Evolutionary conservation across 2,888 invertebrate species (phyloP).

Genomic region (Rhingia campestris): DNA sequence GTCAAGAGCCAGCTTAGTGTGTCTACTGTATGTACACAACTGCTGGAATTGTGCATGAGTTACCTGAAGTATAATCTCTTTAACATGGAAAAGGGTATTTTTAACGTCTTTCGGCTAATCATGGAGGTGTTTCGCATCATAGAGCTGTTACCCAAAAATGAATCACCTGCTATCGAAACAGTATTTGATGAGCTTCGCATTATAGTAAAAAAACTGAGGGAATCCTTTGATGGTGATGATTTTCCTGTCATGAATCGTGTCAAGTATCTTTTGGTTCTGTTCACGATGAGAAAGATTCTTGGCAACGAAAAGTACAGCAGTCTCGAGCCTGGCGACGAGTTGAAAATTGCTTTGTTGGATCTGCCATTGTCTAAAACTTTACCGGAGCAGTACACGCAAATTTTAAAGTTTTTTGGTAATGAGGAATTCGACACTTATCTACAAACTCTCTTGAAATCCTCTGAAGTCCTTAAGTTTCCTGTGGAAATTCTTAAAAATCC

Average conservation of each 20-base stretch:
- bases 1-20: slow-evolving; percentile 76
- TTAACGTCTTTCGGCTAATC: slow-evolving; percentile 65
- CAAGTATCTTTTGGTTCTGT: slow-evolving; percentile 76
- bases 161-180: slow-evolving; percentile 58
- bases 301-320: slow-evolving; percentile 62
- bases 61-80: slow-evolving; percentile 67
- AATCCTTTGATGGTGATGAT: slow-evolving; percentile 63
- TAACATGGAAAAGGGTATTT: slow-evolving; percentile 60
- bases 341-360: slow-evolving; percentile 75
- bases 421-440: slow-evolving; percentile 35
- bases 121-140: slow-evolving; percentile 72
- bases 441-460: slow-evolving; percentile 71
- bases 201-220: slow-evolving; percentile 66
- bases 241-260: slow-evolving; percentile 77
- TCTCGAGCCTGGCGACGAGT: slow-evolving; percentile 57
- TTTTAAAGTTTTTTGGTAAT: slow-evolving; percentile 38
- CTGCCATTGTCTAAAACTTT: slow-evolving; percentile 72
- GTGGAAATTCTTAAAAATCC: slow-evolving; percentile 72
- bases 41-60: slow-evolving; percentile 75
- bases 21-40: slow-evolving; percentile 73
- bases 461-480: slow-evolving; percentile 65
- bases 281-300: slow-evolving; percentile 74
- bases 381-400: slow-evolving; percentile 70
- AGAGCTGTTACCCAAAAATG: slow-evolving; percentile 56
- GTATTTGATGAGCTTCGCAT: slow-evolving; percentile 67